These are phyloP conservation scores for Ophthalmotilapia sp. DNA, from an alignment of 2,113 vertebrate genomes.

Conservation along the genomic window DNA sequence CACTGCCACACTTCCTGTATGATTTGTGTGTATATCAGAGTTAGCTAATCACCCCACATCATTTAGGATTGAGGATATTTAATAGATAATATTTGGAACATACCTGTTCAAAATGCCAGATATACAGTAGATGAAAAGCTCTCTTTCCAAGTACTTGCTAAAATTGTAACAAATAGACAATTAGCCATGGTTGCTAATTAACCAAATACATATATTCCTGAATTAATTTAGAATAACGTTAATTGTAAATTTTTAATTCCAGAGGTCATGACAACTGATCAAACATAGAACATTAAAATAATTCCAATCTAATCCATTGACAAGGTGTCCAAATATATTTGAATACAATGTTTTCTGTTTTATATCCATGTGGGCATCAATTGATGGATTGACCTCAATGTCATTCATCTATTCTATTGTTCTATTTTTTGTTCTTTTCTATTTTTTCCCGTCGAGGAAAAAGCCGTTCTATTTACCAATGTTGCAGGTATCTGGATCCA, in stretches of 20 bases:
- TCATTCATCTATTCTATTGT: not conserved
- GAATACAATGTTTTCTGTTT: not conserved
- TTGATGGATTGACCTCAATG: not conserved
- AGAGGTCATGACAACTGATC: not conserved
- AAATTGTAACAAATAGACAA: not conserved
- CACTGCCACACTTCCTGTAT: not conserved
- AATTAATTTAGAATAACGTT: not conserved
- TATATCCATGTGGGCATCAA: not conserved
- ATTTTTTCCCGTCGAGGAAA: rapidly evolving
- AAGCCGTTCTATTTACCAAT: rapidly evolving
- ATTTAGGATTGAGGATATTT: not conserved
- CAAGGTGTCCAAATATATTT: not conserved
- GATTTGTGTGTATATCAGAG: not conserved
- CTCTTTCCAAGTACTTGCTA: not conserved
- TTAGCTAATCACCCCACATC: not conserved
- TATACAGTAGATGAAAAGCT: not conserved
- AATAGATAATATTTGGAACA: not conserved
- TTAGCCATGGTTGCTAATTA: not conserved
- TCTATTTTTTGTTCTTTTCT: not conserved
- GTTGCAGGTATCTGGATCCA: not conserved
- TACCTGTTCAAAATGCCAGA: not conserved
- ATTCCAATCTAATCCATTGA: not conserved
- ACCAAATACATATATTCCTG: not conserved
- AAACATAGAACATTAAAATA: not conserved
- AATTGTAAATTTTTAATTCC: not conserved